These are phyloP conservation scores for Sarcoramphus papa DNA, from an alignment of 2,797 vertebrate genomes.

Conservation along the genomic window DNA sequence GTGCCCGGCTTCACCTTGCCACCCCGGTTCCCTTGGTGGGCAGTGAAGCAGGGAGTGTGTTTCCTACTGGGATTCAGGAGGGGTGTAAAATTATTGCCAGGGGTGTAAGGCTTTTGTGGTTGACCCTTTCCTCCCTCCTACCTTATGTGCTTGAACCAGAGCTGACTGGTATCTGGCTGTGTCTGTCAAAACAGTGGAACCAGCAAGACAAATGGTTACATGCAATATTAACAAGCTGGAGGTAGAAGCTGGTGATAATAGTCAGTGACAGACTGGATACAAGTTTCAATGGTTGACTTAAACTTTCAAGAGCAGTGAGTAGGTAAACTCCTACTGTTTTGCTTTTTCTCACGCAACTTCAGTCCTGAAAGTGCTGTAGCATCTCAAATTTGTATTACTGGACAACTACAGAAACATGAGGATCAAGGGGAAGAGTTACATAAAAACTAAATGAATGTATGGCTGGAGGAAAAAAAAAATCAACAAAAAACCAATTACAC, in stretches of 20 bases:
- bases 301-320: background rate
- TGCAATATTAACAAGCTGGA: background rate
- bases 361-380: background rate
- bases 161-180: background rate
- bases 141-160: background rate
- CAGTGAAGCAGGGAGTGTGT: background rate
- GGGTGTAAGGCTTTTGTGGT: background rate
- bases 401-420: background rate
- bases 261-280: background rate
- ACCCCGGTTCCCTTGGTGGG: background rate
- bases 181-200: background rate
- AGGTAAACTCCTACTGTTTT: background rate
- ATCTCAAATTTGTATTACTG: background rate
- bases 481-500: background rate
- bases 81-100: background rate
- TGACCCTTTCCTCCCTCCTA: background rate
- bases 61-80: background rate
- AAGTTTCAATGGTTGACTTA: background rate
- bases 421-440: background rate
- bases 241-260: background rate
- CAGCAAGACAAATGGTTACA: background rate
- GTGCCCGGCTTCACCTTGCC: background rate
- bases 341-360: background rate
- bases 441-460: background rate
- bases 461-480: background rate